Percentiles rank a stretch among this genome's conserved stretches.
These are phyloP conservation scores for Drosophila ohnishii DNA, from an alignment of 1,140 invertebrate species.

Conservation along the genomic window DNA sequence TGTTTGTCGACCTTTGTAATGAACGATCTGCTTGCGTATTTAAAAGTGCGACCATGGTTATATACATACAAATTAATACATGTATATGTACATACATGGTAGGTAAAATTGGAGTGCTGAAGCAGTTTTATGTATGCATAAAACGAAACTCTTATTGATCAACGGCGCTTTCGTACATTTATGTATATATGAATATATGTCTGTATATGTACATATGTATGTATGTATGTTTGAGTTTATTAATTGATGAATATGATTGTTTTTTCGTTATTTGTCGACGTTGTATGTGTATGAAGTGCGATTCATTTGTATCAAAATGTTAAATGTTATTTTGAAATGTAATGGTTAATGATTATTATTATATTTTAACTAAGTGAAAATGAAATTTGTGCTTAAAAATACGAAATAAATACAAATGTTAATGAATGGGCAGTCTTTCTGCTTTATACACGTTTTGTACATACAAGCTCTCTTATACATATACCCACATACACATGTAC, in stretches of 20 bases:
- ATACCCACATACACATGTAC: background rate
- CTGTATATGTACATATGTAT: background rate
- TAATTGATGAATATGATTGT: conserved; percentile 12
- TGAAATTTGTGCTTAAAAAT: background rate
- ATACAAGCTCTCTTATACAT: background rate
- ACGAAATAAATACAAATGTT: background rate
- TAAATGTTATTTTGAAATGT: background rate
- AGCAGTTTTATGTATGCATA: background rate
- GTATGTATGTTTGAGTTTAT: background rate
- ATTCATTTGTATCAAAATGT: background rate
- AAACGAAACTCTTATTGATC: conserved; percentile 1
- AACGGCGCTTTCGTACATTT: background rate
- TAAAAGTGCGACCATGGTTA: too few relatives aligned
- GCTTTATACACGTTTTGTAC: background rate
- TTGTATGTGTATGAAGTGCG: background rate
- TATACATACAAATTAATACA: too few relatives aligned
- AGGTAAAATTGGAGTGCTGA: too few relatives aligned
- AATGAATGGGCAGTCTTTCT: background rate
- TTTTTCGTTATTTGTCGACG: background rate
- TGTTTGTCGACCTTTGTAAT: too few relatives aligned
- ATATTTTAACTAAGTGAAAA: background rate
- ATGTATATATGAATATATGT: background rate
- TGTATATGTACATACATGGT: too few relatives aligned
- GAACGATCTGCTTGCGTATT: too few relatives aligned
- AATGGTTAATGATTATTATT: background rate